These are phyloP conservation scores for Octomys mimax DNA, from an alignment of 2,797 vertebrate genomes.

Conservation along the genomic window DNA sequence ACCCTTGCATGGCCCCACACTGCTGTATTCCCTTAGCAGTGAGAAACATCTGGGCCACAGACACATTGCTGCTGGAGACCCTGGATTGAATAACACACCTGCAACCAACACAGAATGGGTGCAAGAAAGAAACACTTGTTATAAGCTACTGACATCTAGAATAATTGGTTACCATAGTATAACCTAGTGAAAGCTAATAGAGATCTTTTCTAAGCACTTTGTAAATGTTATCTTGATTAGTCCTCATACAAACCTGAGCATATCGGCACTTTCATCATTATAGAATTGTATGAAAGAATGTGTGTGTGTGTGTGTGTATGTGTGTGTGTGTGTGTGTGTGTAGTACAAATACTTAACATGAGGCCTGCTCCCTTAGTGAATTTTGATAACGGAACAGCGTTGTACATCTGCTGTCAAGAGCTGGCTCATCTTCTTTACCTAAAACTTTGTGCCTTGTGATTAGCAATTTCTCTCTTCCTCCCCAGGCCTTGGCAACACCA, in stretches of 20 bases:
- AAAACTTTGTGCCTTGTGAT: neutral
- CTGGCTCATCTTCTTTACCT: neutral
- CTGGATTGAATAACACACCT: neutral
- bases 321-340: neutral
- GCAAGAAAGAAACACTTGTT: neutral
- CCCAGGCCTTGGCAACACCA: neutral
- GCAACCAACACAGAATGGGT: neutral
- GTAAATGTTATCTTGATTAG: neutral
- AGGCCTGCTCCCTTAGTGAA: neutral
- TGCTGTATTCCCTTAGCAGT: neutral
- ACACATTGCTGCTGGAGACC: neutral
- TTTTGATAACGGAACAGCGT: neutral
- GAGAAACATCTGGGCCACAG: neutral
- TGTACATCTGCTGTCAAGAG: neutral
- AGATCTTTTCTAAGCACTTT: conserved; percentile 50
- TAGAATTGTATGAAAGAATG: neutral
- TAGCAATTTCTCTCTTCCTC: neutral
- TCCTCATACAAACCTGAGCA: neutral
- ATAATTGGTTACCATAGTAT: neutral
- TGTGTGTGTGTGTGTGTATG: neutral
- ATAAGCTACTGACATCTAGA: neutral
- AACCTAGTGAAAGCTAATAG: neutral
- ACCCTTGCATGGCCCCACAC: neutral
- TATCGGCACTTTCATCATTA: neutral
- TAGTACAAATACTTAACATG: neutral